Base-by-base conservation (phyloP, 2,888 invertebrate genomes). In the Mythimna ferrago region DNA sequence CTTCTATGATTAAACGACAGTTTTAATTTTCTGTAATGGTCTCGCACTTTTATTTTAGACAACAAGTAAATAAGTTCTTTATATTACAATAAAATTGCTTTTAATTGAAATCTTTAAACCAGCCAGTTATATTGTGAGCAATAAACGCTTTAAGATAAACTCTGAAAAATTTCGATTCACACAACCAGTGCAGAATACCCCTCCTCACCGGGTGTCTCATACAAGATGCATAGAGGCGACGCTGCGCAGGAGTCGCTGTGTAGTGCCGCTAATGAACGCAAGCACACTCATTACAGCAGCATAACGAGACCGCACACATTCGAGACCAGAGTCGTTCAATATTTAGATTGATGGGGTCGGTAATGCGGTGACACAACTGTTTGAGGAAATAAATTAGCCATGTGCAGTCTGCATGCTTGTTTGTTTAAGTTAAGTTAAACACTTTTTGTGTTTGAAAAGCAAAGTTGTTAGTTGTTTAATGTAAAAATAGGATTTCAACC, bases 141-240 rank as follows among this genome's bases (percentile, higher is more conserved):
- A 3, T 41, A 9, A 41, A 41, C 44, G 6, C 16, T 48, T 48
- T 48, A 16, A 16, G 2, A 6, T 16, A 19, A 19, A 11, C 4
- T 26, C 10, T 7, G 4, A 6, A 16, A 48, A 62, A 10, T 21
- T 19, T 48, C 1, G 5, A 48, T 48, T 26, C 32, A n/a, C 0
- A 2, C 26, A 73, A 48, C 1, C 6, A 7, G 66, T 76, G 57
- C 86, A 89, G 94, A 91, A 93, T 93, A 83, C 71, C 79, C 73
- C 83, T 71, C 83, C 88, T 58, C 88, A 83, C 87, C 90, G 90
- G 89, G 91, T 89, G 90, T 92, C 94, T 95, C 95, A 95, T 95
- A 95, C 93, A 95, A 95, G 92, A 95, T 95, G 95, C 94, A 95
- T 95, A 91, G 92, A 89, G 85, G 86, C 88, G 88, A 84, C 82